Conservation (phyloP, 92 coral and sea anemone genomes). For the Montipora capitata region DNA sequence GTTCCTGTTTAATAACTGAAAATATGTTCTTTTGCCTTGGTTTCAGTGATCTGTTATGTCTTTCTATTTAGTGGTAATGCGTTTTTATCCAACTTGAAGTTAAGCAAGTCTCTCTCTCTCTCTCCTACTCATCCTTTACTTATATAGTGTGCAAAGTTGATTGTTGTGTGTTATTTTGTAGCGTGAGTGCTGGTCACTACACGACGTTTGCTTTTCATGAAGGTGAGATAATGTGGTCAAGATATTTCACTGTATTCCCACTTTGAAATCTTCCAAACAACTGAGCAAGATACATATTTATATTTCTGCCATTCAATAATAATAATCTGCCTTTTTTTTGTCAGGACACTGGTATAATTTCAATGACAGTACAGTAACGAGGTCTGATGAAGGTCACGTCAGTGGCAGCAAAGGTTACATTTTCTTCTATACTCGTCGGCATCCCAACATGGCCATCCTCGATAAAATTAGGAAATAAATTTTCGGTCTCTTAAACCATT, state of each 20-base stretch:
- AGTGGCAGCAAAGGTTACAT: conserved; percentile 95
- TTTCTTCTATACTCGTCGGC: conserved; percentile 96
- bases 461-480: conserved; percentile 88
- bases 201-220: conserved; percentile 99
- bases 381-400: conserved; percentile 91
- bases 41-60: too few relatives aligned
- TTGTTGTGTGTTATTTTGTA: conserved; percentile 40
- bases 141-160: too few relatives aligned
- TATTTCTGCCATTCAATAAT: too few relatives aligned
- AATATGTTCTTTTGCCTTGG: too few relatives aligned
- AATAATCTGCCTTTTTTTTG: not conserved
- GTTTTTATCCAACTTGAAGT: too few relatives aligned
- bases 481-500: not conserved
- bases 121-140: too few relatives aligned
- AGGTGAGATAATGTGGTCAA: conserved; percentile 69
- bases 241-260: too few relatives aligned
- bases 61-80: too few relatives aligned
- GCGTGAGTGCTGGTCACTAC: conserved; percentile 99
- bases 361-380: conserved; percentile 94
- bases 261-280: too few relatives aligned
- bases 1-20: too few relatives aligned
- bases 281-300: too few relatives aligned
- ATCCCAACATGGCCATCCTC: conserved; percentile 94
- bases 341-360: conserved; percentile 98
- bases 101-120: too few relatives aligned